Evolutionary conservation across 2,888 invertebrate genomes (phyloP).

Genomic region (Pteria penguin): DNA sequence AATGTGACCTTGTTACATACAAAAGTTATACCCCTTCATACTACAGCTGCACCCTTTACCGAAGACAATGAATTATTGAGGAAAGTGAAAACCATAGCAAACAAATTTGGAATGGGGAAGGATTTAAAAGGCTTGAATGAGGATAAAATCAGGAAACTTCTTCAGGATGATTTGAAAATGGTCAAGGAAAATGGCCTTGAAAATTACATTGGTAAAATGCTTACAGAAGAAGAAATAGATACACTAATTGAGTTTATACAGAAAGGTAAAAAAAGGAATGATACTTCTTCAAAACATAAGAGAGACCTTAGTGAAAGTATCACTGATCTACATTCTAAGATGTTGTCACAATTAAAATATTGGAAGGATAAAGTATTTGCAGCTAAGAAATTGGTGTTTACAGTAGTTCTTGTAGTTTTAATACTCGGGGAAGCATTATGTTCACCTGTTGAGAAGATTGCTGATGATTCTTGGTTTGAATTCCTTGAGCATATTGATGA

Average conservation of each 20-base stretch:
- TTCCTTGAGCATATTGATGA: slow-evolving; percentile 76
- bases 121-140: background rate
- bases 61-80: background rate
- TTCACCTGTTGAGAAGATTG: slow-evolving; percentile 72
- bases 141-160: background rate
- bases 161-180: slow-evolving; percentile 6
- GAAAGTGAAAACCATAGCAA: background rate
- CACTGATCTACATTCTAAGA: background rate
- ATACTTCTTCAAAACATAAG: slow-evolving; percentile 6
- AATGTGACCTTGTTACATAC: background rate
- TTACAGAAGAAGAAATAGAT: slow-evolving; percentile 34
- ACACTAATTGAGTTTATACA: slow-evolving; percentile 34
- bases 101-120: background rate
- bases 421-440: slow-evolving; percentile 71
- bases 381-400: slow-evolving; percentile 60
- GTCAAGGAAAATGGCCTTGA: slow-evolving; percentile 9
- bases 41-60: background rate
- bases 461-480: slow-evolving; percentile 78
- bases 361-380: slow-evolving; percentile 56
- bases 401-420: slow-evolving; percentile 67
- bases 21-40: slow-evolving; percentile 3
- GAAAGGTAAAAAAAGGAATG: too few relatives aligned
- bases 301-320: background rate
- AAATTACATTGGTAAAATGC: background rate
- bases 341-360: slow-evolving; percentile 27